Base-by-base conservation (phyloP, 2,797 vertebrate species). In the Enteromius afrohamiltoni region DNA sequence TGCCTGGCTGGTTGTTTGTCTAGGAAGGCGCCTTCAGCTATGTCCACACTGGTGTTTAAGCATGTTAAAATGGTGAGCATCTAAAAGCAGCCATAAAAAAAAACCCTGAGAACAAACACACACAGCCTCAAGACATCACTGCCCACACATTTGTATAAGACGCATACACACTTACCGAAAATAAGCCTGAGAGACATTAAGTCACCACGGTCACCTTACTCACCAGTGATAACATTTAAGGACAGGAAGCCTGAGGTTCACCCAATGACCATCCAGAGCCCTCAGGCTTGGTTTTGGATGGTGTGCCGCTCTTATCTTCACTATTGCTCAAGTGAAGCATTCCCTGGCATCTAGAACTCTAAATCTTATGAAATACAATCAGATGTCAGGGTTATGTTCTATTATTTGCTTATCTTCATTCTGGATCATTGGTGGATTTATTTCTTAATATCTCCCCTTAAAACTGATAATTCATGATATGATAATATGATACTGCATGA, bases 141-240 rank as follows among this genome's bases (percentile, higher is more conserved):
- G 29, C 31, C 16, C 62, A 80, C 83, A 68, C 77, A 55, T 64
- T 53, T 11, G 29, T 78, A 40, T n/a, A 73, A 71, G 34, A 62
- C 1, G 37, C 53, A 40, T 21, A 53, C 31, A 69, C 68, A n/a
- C 37, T 77, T n/a, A 31, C 31, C 51, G 9, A 21, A 55, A 75
- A 40, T 64, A 65, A 67, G 31, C 62, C 62, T 29, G 6, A 42
- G 34, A 65, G 31, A 40, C 70, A 53, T 65, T 21, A 17, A 31
- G 47, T 76, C 45, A 51, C 45, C 47, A 73, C 47, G 31, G 47
- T 74, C 64, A 70, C 83, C 80, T 55, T 71, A 77, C 62, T 60
- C 26, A 58, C 47, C 53, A 34, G 53, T 62, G 68, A 74, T 49
- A 74, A 73, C 55, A 49, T 34, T 80, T 42, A 83, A n/a, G 47